These are phyloP conservation scores for Palythoa grandis DNA, from an alignment of 92 coral and sea anemone species.

Conservation along the genomic window DNA sequence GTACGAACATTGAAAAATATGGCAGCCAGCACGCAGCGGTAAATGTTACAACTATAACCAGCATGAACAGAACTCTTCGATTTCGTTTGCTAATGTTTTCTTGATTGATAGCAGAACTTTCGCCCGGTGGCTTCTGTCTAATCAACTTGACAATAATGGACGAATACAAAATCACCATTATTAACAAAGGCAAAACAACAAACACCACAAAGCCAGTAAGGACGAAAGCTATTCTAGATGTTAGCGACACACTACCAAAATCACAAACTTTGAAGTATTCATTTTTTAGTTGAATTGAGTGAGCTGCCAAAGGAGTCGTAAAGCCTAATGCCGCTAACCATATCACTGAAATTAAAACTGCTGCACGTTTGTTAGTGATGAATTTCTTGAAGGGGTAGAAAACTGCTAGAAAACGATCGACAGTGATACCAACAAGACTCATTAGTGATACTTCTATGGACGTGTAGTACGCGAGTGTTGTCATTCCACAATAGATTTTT, in stretches of 20 bases:
- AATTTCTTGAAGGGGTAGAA: conserved; percentile 64
- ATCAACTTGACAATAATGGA: conserved; percentile 64
- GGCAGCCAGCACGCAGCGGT: conserved; percentile 66
- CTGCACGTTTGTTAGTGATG: conserved; percentile 38
- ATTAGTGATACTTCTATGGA: conserved; percentile 57
- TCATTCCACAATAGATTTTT: conserved; percentile 49
- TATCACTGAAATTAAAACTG: conserved; percentile 25
- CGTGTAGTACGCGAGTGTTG: conserved; percentile 30
- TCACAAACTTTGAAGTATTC: conserved; percentile 22
- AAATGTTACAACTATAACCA: conserved; percentile 45
- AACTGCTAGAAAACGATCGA: conserved; percentile 74
- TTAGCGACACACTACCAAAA: background rate
- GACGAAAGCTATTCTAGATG: background rate
- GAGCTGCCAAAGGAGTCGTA: conserved; percentile 42
- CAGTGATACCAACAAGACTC: conserved; percentile 61
- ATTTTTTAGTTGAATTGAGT: background rate
- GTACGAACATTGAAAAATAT: background rate
- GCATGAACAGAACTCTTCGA: conserved; percentile 44
- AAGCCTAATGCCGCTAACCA: conserved; percentile 56
- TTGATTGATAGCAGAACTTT: conserved; percentile 54
- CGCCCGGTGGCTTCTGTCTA: conserved; percentile 60
- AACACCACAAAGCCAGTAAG: conserved; percentile 35
- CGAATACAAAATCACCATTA: conserved; percentile 46
- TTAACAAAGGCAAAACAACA: conserved; percentile 47
- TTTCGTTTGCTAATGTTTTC: conserved; percentile 36